Conservation (phyloP, 2,113 vertebrate genomes). For the Leptosomus discolor region DNA sequence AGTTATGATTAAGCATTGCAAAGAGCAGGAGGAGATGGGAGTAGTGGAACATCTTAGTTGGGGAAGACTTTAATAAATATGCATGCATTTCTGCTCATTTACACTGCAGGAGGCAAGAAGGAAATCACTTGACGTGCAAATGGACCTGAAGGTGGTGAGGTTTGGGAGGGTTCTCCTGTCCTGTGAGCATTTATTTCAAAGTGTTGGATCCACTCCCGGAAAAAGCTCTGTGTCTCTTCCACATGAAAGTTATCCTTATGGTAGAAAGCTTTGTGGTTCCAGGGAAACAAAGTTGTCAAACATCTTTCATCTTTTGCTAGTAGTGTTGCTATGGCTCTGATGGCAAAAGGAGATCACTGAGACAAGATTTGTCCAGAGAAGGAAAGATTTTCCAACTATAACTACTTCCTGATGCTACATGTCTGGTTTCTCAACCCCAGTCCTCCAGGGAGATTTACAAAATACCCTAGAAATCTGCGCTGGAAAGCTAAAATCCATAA, state of each 20-base stretch:
- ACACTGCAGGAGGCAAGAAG: conserved; percentile 23
- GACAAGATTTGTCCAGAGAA: conserved; percentile 1
- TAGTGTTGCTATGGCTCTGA: conserved; percentile 9
- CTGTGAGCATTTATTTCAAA: conserved; percentile 53
- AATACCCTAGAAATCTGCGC: conserved; percentile 21
- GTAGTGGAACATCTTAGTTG: conserved; percentile 3
- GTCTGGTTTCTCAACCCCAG: background rate
- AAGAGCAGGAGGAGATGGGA: conserved; percentile 1
- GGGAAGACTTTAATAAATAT: conserved; percentile 14
- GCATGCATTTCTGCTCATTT: background rate
- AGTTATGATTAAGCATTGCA: conserved; percentile 13
- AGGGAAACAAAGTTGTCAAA: conserved; percentile 50
- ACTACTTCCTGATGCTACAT: conserved; percentile 24
- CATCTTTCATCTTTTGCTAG: conserved; percentile 40
- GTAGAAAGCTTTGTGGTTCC: conserved; percentile 43
- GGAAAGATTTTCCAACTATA: conserved; percentile 34
- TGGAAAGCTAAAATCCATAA: background rate
- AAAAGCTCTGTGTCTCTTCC: conserved; percentile 39
- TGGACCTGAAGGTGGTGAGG: conserved; percentile 20
- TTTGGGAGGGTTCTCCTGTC: conserved; percentile 8
- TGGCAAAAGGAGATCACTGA: conserved; percentile 42
- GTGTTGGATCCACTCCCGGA: conserved; percentile 21
- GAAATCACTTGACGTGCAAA: conserved; percentile 17
- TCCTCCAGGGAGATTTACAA: background rate
- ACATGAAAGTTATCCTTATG: conserved; percentile 46